These are phyloP conservation scores for Hyperoplus immaculatus DNA, from an alignment of 2,797 vertebrate genomes.

Conservation along the genomic window DNA sequence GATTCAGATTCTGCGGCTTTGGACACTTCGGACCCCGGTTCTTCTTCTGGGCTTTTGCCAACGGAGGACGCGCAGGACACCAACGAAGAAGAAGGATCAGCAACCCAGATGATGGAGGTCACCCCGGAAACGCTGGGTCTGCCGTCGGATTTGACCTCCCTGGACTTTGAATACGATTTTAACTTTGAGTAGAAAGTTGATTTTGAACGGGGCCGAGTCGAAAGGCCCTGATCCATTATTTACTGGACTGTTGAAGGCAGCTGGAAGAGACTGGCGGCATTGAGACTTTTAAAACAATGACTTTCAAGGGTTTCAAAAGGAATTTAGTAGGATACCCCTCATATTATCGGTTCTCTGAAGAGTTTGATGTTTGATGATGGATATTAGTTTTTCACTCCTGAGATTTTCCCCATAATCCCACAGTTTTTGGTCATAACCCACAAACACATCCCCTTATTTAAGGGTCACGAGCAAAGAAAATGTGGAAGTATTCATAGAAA, in stretches of 20 bases:
- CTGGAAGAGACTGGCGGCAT: not conserved
- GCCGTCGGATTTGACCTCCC: conserved; percentile 68
- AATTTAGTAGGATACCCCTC: no score
- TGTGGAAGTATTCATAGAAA: no score
- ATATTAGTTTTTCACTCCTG: not conserved
- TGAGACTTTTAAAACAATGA: conserved; percentile 12
- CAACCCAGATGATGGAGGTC: conserved; percentile 4
- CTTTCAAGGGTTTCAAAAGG: no score
- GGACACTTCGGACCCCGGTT: conserved; percentile 1
- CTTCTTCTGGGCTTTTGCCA: not conserved
- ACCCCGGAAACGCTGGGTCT: conserved; percentile 72
- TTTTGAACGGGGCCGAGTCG: not conserved
- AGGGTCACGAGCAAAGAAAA: not conserved
- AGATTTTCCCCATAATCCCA: not conserved
- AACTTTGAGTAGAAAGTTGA: conserved; percentile 70
- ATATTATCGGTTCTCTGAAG: not conserved
- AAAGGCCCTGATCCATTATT: not conserved
- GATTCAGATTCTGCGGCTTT: conserved; percentile 29
- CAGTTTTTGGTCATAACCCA: not conserved
- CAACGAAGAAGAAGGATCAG: not conserved
- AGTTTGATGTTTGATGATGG: not conserved
- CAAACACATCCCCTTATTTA: not conserved
- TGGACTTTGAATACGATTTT: conserved; percentile 75
- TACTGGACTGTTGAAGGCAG: conserved; percentile 26
- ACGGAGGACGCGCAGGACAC: not conserved